A percentile compares a stretch with the other conserved stretches of the same genome.
These are phyloP conservation scores for Augochlorella aurata DNA, from an alignment of 2,888 invertebrate species.

Conservation along the genomic window DNA sequence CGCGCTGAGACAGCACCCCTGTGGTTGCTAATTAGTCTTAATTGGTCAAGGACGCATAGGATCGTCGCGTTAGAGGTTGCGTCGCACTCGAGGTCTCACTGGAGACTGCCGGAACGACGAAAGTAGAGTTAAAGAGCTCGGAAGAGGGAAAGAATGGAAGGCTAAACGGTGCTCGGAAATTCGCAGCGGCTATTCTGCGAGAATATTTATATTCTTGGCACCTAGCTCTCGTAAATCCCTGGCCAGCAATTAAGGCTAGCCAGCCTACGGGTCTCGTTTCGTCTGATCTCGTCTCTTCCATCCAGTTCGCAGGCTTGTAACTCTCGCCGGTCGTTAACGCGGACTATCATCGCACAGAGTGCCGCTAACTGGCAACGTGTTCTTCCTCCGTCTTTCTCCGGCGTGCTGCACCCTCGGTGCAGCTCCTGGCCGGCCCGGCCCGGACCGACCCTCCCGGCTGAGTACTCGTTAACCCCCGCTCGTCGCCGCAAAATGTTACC, in stretches of 20 bases:
- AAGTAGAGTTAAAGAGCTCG: slow-evolving; percentile 52
- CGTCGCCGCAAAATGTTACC: slow-evolving; percentile 66
- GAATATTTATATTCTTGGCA: slow-evolving; percentile 76
- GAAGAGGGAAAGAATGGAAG: slow-evolving; percentile 41
- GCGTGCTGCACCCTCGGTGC: slow-evolving; percentile 14
- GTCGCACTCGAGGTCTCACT: neutral
- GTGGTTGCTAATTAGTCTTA: too few relatives aligned
- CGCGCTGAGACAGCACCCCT: too few relatives aligned
- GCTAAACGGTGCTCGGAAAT: slow-evolving; percentile 55
- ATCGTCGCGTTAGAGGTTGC: neutral
- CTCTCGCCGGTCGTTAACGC: slow-evolving; percentile 74
- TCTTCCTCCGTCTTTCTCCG: slow-evolving; percentile 38
- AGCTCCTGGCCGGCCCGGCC: too few relatives aligned
- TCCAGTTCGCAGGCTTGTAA: slow-evolving; percentile 61
- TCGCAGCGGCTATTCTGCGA: slow-evolving; percentile 55
- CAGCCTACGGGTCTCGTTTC: slow-evolving; percentile 67
- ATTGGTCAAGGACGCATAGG: neutral
- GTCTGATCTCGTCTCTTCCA: slow-evolving; percentile 56
- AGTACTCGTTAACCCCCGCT: slow-evolving; percentile 65
- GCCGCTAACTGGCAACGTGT: slow-evolving; percentile 56
- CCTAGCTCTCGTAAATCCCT: slow-evolving; percentile 73
- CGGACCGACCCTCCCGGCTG: slow-evolving; percentile 10
- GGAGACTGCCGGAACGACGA: neutral
- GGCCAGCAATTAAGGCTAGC: slow-evolving; percentile 74
- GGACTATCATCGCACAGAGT: slow-evolving; percentile 66